A percentile compares a stretch with the other conserved stretches of the same genome.
Evolutionary conservation across 2,113 vertebrate species (phyloP).

Genomic region (Thunnus maccoyii): DNA sequence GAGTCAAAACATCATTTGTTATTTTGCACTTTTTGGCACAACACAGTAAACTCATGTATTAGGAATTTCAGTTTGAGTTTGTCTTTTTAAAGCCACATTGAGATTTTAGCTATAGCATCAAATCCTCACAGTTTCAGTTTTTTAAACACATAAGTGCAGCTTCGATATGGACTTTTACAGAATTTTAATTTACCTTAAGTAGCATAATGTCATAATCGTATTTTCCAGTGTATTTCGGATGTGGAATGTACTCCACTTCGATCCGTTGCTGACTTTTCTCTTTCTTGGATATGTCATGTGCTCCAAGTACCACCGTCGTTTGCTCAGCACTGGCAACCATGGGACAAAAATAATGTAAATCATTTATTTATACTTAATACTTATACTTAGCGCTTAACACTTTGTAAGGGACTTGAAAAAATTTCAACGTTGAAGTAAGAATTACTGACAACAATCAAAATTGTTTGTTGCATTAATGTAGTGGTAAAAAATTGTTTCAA

Average conservation of each 20-base stretch:
- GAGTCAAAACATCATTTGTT: not conserved
- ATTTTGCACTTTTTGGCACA: not conserved
- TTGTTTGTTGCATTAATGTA: no score
- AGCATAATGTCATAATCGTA: slow-evolving; percentile 72
- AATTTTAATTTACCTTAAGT: slow-evolving; percentile 61
- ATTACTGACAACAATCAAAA: no score
- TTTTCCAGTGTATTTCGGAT: slow-evolving; percentile 15
- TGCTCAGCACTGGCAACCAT: rapidly evolving
- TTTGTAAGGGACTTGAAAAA: not conserved
- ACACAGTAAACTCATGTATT: not conserved
- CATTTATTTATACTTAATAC: not conserved
- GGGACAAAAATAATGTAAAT: not conserved
- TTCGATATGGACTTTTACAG: not conserved
- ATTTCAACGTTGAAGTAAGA: no score
- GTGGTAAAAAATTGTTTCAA: no score
- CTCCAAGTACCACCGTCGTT: slow-evolving; percentile 75
- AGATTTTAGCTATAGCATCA: not conserved
- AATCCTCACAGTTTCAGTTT: not conserved
- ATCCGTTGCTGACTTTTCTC: slow-evolving; percentile 74
- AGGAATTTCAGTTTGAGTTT: not conserved
- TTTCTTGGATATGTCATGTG: slow-evolving; percentile 59
- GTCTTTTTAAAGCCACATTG: not conserved
- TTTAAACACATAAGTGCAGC: no score
- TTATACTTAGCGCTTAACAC: not conserved
- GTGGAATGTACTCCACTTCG: slow-evolving; percentile 41